These are phyloP conservation scores for Australoheros scitulus DNA, from an alignment of 2,113 vertebrate species.

Conservation along the genomic window DNA sequence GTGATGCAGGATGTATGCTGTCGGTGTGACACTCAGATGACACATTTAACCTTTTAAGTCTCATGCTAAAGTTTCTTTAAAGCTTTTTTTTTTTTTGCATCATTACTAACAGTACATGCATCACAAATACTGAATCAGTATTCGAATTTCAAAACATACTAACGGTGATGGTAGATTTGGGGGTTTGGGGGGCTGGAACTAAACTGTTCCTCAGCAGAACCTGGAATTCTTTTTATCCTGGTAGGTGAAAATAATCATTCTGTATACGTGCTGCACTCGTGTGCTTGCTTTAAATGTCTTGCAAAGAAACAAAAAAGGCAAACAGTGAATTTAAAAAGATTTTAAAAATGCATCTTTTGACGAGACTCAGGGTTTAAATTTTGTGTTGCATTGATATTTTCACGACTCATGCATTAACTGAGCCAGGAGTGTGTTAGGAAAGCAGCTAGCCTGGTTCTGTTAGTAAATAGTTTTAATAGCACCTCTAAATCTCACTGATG, in stretches of 20 bases:
- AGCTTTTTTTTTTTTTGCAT: background rate
- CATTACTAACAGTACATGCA: background rate
- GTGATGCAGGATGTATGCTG: conserved; percentile 16
- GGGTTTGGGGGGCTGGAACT: background rate
- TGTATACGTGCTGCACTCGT: background rate
- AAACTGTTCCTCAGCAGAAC: background rate
- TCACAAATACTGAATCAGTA: background rate
- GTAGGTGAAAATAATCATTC: background rate
- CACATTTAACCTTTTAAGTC: conserved; percentile 24
- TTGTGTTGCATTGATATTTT: too few relatives aligned
- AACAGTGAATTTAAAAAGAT: too few relatives aligned
- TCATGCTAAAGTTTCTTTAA: background rate
- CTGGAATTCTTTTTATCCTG: background rate
- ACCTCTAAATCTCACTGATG: too few relatives aligned
- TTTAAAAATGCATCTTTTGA: background rate
- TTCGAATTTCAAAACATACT: background rate
- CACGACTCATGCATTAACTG: too few relatives aligned
- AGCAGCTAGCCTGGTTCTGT: too few relatives aligned
- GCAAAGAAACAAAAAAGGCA: background rate
- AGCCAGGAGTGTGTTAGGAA: too few relatives aligned
- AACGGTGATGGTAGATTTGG: background rate
- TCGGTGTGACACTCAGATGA: background rate
- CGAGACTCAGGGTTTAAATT: too few relatives aligned
- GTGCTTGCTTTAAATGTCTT: background rate
- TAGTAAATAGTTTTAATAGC: too few relatives aligned